Evolutionary conservation across 1,140 invertebrate species (phyloP).

Genomic region (Calliphora vicina): DNA sequence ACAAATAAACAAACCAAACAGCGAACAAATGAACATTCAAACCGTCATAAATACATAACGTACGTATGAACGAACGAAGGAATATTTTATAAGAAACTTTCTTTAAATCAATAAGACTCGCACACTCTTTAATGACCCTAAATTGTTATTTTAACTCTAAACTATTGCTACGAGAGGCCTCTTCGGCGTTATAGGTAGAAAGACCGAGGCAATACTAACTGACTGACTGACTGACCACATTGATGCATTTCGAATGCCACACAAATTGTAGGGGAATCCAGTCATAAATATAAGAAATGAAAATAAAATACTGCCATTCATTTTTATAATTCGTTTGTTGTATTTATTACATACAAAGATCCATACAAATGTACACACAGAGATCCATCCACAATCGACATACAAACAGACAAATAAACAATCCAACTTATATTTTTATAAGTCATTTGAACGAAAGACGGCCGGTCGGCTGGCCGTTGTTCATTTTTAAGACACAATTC

Average conservation of each 20-base stretch:
- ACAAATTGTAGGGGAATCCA: slow-evolving; percentile 12
- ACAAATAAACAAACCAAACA: neutral
- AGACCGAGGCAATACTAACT: neutral
- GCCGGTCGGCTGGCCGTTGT: neutral
- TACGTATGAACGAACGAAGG: neutral
- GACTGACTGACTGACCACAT: neutral
- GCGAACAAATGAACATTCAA: neutral
- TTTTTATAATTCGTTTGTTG: slow-evolving; percentile 12
- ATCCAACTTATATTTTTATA: neutral
- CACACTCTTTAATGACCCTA: neutral
- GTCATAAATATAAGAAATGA: slow-evolving; percentile 5
- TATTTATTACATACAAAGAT: neutral
- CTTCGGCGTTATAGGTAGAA: neutral
- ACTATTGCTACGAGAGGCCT: neutral
- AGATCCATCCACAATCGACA: too few species aligned
- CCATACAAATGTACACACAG: too few species aligned
- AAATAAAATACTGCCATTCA: slow-evolving; percentile 29
- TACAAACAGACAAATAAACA: too few species aligned
- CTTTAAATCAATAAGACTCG: neutral
- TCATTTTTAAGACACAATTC: slow-evolving; percentile 23
- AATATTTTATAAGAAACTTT: neutral
- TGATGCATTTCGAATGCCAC: neutral
- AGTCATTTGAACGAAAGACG: neutral
- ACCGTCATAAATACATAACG: too few species aligned
- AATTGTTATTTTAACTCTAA: neutral